These are phyloP conservation scores for Pheosia tremula DNA, from an alignment of 2,888 invertebrate genomes.

Conservation along the genomic window DNA sequence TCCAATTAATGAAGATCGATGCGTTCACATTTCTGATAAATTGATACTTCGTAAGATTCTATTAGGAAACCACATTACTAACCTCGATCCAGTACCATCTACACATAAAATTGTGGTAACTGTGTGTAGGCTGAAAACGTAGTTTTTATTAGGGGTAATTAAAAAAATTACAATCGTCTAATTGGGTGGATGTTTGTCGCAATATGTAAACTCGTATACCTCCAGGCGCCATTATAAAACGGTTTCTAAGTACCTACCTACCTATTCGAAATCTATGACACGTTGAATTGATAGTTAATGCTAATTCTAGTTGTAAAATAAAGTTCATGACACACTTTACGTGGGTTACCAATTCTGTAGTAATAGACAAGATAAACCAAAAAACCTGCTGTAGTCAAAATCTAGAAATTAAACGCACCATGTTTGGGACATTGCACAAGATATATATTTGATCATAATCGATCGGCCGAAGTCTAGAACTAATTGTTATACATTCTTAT, in stretches of 20 bases:
- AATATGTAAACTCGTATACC: neutral
- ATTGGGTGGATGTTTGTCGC: neutral
- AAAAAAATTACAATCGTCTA: neutral
- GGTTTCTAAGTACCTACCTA: neutral
- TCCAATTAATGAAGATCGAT: neutral
- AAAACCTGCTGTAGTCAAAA: no score
- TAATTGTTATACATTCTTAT: neutral
- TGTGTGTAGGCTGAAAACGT: neutral
- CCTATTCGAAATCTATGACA: neutral
- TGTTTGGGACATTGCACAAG: neutral
- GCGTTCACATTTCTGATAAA: neutral
- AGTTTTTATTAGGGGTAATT: no score
- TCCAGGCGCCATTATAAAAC: neutral
- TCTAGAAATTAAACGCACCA: no score
- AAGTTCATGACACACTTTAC: neutral
- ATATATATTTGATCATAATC: neutral
- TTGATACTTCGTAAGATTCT: neutral
- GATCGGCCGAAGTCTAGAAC: neutral
- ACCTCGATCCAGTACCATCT: neutral
- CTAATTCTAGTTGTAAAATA: neutral
- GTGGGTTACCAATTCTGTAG: neutral
- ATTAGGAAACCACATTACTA: neutral
- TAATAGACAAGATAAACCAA: neutral
- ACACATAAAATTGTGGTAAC: neutral
- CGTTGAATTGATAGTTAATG: neutral